Percentiles rank a stretch among this genome's conserved stretches.
These are phyloP conservation scores for Achatina immaculata DNA, from an alignment of 1,140 invertebrate species.

Conservation along the genomic window DNA sequence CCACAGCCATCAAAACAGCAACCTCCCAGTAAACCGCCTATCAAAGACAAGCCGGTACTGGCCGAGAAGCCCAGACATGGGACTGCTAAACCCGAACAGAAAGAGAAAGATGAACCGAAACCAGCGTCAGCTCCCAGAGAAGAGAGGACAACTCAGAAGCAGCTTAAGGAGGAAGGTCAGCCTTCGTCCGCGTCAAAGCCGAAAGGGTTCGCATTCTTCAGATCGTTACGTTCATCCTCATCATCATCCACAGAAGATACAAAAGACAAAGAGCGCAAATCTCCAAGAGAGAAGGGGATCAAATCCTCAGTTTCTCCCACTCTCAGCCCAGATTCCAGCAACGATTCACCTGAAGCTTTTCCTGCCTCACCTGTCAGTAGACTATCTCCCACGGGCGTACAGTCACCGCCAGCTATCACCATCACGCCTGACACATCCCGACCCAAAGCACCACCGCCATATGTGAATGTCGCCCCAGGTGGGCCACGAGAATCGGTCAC, in stretches of 20 bases:
- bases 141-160: background rate
- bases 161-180: background rate
- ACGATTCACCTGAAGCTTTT: conserved; percentile 29
- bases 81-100: background rate
- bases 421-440: background rate
- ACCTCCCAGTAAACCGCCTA: background rate
- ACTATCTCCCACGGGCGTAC: background rate
- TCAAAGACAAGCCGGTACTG: conserved; percentile 1
- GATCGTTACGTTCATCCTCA: conserved; percentile 25
- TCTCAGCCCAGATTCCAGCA: conserved; percentile 27
- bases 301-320: conserved; percentile 11
- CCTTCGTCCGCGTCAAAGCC: background rate
- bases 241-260: conserved; percentile 28
- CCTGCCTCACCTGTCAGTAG: conserved; percentile 19
- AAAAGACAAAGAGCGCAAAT: conserved; percentile 22
- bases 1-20: background rate
- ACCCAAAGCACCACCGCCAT: background rate
- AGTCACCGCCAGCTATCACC: background rate
- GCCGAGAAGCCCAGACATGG: background rate
- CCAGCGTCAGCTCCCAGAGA: background rate
- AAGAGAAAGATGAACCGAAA: background rate
- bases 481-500: background rate
- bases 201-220: conserved; percentile 32
- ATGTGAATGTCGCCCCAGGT: background rate
- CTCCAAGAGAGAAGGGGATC: background rate